These are phyloP conservation scores for Loripinus fragilis DNA, from an alignment of 2,888 invertebrate species.

Conservation along the genomic window DNA sequence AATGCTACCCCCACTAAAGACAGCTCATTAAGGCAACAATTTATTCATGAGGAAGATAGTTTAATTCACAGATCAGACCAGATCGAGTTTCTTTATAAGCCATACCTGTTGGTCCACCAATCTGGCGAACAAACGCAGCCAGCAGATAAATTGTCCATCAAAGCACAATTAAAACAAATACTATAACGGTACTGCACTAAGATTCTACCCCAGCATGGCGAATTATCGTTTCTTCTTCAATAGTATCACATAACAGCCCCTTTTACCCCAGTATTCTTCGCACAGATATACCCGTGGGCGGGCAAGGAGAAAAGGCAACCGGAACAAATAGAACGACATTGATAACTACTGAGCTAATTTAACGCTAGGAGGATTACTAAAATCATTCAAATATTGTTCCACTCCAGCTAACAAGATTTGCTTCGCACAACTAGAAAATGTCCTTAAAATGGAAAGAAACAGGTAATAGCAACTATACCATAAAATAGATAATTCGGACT, in stretches of 20 bases:
- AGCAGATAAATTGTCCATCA: slow-evolving; percentile 17
- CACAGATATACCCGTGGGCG: slow-evolving; percentile 17
- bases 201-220: not conserved
- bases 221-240: not conserved
- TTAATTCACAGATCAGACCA: slow-evolving; percentile 12
- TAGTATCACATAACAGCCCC: not conserved
- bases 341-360: slow-evolving; percentile 9
- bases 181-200: slow-evolving; percentile 13
- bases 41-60: too few relatives aligned
- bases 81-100: not conserved
- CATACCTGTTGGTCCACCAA: slow-evolving; percentile 17
- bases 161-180: slow-evolving; percentile 9
- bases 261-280: not conserved
- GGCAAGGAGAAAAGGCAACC: not conserved
- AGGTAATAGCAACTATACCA: too few relatives aligned
- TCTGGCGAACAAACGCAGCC: slow-evolving; percentile 8
- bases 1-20: too few relatives aligned
- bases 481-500: too few relatives aligned
- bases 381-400: slow-evolving; percentile 9
- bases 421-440: too few relatives aligned
- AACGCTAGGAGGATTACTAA: slow-evolving; percentile 16
- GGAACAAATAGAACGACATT: not conserved
- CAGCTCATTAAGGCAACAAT: too few relatives aligned
- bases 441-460: too few relatives aligned
- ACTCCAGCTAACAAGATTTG: slow-evolving; percentile 1